Evolutionary conservation across 2,888 invertebrate species (phyloP).

Genomic region (Cataglyphis altisquamis): DNA sequence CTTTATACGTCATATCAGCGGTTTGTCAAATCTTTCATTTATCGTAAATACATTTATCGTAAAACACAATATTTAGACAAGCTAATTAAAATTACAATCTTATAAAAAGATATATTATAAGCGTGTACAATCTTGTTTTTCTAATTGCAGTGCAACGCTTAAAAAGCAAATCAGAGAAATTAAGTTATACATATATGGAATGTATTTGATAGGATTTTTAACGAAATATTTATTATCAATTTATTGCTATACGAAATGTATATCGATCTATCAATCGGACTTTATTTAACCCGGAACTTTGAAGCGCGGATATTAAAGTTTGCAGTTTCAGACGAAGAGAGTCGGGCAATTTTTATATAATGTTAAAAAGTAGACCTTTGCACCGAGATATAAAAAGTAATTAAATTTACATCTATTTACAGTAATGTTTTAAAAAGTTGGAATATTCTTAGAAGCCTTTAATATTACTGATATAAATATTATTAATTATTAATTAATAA

Average conservation of each 20-base stretch:
- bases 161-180: slow-evolving; percentile 43
- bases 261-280: slow-evolving; percentile 45
- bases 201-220: slow-evolving; percentile 28
- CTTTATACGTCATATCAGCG: neutral
- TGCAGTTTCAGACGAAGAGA: slow-evolving; percentile 3
- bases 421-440: neutral
- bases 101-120: slow-evolving; percentile 19
- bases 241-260: slow-evolving; percentile 30
- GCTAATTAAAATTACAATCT: slow-evolving; percentile 19
- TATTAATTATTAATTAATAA: neutral
- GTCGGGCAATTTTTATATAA: slow-evolving; percentile 38
- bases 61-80: neutral
- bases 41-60: neutral
- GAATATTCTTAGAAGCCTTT: neutral
- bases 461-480: slow-evolving; percentile 16
- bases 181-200: slow-evolving; percentile 6
- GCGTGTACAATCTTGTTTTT: slow-evolving; percentile 8
- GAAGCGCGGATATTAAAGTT: slow-evolving; percentile 48
- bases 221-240: slow-evolving; percentile 50
- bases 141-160: slow-evolving; percentile 23
- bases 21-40: neutral
- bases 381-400: slow-evolving; percentile 24
- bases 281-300: slow-evolving; percentile 29
- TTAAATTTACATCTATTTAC: slow-evolving; percentile 34
- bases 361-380: slow-evolving; percentile 36